Evolutionary conservation across 2,797 vertebrate species (phyloP).

Genomic region (Alca torda): DNA sequence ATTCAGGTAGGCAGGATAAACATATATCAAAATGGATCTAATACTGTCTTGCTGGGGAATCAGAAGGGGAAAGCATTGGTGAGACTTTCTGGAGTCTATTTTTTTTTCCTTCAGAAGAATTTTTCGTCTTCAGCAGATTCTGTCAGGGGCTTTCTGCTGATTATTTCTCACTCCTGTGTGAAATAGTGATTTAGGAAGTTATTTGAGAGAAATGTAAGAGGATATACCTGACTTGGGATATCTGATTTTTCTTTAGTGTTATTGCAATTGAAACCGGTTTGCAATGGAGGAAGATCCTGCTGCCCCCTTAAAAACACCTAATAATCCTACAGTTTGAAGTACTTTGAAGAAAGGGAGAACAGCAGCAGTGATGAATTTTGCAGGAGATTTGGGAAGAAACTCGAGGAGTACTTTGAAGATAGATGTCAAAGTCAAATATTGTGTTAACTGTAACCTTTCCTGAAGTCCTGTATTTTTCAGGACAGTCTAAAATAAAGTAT

Average conservation of each 20-base stretch:
- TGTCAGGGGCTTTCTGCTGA: neutral
- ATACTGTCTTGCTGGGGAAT: neutral
- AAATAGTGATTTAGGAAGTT: neutral
- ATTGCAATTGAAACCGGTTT: neutral
- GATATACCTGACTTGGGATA: neutral
- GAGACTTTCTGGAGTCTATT: neutral
- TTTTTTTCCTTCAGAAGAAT: neutral
- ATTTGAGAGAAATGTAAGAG: neutral
- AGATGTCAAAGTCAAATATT: neutral
- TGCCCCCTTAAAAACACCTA: neutral
- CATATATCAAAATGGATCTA: neutral
- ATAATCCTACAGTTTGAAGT: neutral
- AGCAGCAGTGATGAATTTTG: neutral
- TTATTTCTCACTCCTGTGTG: neutral
- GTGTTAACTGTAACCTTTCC: neutral
- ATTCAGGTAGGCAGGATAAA: neutral
- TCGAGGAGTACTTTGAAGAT: neutral
- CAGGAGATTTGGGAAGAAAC: neutral
- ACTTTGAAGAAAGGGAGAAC: neutral
- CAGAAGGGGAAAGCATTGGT: rapidly evolving
- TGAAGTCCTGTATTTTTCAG: neutral
- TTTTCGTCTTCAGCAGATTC: neutral
- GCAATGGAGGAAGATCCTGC: neutral
- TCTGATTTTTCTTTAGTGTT: neutral
- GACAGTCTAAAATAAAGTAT: neutral